Percentiles rank a stretch among this genome's conserved stretches.
Conservation (phyloP, 1,140 invertebrate species). For the Tetragnatha versicolor region DNA sequence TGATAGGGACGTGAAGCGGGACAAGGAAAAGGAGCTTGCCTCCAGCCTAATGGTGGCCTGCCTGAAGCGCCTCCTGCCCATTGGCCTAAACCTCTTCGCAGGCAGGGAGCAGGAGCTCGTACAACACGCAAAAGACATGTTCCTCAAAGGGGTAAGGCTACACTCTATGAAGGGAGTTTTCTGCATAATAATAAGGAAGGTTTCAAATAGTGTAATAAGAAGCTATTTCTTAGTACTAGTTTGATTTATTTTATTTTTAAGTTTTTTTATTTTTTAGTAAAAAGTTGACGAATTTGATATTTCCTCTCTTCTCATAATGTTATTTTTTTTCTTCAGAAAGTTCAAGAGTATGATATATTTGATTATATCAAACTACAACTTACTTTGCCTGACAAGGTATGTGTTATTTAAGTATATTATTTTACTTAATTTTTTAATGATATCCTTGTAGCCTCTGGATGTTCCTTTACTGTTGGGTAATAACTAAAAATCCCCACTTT, state of each 20-base stretch:
- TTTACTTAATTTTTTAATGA: too few relatives aligned
- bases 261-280: background rate
- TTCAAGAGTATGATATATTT: constrained; percentile 90
- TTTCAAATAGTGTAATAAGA: too few relatives aligned
- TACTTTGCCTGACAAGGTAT: constrained; percentile 87
- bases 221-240: too few relatives aligned
- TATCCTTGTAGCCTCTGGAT: too few relatives aligned
- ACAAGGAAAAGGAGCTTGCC: constrained; percentile 94
- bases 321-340: constrained; percentile 73
- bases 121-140: constrained; percentile 97
- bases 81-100: constrained; percentile 97
- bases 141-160: constrained; percentile 75
- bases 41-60: constrained; percentile 98
- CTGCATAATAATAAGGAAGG: too few relatives aligned
- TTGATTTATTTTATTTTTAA: too few relatives aligned
- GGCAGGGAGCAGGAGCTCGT: constrained; percentile 98
- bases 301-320: background rate
- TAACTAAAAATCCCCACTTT: too few relatives aligned
- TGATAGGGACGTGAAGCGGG: constrained; percentile 83
- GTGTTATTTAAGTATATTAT: too few relatives aligned
- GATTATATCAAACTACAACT: constrained; percentile 94
- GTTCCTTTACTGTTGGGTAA: too few relatives aligned
- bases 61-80: constrained; percentile 93
- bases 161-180: too few relatives aligned
- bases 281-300: too few relatives aligned